Conservation (phyloP, 2,888 invertebrate genomes). For the Clepsis dumicolana region DNA sequence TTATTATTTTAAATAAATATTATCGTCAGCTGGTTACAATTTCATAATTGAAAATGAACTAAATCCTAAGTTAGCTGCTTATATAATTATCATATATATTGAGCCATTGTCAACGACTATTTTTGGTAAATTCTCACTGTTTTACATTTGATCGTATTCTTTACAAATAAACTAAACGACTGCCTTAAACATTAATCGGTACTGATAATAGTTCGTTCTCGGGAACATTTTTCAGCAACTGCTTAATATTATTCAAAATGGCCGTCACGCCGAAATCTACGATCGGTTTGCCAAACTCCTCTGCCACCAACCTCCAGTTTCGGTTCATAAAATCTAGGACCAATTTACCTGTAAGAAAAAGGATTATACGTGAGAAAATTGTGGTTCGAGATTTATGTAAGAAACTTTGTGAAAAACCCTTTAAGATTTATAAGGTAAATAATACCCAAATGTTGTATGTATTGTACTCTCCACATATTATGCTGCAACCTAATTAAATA, state of each 20-base stretch:
- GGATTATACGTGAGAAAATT: background rate
- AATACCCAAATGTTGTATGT: too few relatives aligned
- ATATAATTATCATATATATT: too few relatives aligned
- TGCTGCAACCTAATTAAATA: too few relatives aligned
- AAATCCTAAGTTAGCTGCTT: too few relatives aligned
- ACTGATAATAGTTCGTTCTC: slow-evolving; percentile 51
- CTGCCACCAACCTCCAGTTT: slow-evolving; percentile 68
- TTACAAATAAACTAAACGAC: background rate
- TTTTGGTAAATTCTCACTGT: too few relatives aligned
- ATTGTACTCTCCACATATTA: background rate
- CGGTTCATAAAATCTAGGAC: slow-evolving; percentile 67
- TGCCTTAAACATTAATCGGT: slow-evolving; percentile 1
- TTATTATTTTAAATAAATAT: too few relatives aligned
- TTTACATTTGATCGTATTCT: too few relatives aligned
- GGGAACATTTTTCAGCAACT: slow-evolving; percentile 58
- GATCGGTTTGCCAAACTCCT: slow-evolving; percentile 70
- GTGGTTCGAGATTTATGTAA: background rate
- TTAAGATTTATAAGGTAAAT: too few relatives aligned
- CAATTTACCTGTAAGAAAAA: slow-evolving; percentile 58
- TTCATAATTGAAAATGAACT: too few relatives aligned
- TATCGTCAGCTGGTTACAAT: too few relatives aligned
- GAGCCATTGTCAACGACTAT: too few relatives aligned
- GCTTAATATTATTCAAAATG: slow-evolving; percentile 58
- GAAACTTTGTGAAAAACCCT: background rate
- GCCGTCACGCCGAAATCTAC: slow-evolving; percentile 61